Evolutionary conservation across 2,797 vertebrate genomes (phyloP).

Genomic region (Crenuchus spilurus): DNA sequence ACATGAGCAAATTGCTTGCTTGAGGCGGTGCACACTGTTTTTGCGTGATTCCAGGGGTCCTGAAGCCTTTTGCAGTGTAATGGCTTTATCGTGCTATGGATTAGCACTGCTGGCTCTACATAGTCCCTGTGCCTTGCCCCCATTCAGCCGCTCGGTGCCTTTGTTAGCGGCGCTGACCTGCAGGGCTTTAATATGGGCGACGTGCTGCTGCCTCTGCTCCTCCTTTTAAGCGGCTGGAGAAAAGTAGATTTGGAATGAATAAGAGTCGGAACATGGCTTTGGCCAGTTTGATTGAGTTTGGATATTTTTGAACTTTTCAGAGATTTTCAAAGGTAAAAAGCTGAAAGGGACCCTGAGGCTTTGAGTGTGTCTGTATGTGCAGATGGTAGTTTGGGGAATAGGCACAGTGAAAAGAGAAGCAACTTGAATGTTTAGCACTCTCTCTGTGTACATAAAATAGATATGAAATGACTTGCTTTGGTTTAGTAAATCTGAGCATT

Average conservation of each 20-base stretch:
- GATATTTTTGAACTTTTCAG: background rate
- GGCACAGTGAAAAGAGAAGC: background rate
- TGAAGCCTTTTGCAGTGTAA: constrained; percentile 65
- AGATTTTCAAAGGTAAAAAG: constrained; percentile 8
- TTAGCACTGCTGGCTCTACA: constrained; percentile 47
- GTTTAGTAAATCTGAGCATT: background rate
- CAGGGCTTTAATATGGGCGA: constrained; percentile 41
- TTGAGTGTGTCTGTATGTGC: constrained; percentile 4
- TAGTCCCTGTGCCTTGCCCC: constrained; percentile 24
- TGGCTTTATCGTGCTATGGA: constrained; percentile 61
- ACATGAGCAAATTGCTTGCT: constrained; percentile 68
- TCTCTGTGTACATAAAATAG: background rate
- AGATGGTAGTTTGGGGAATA: background rate
- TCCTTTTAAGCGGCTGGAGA: constrained; percentile 35
- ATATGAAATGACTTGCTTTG: background rate
- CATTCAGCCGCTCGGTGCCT: constrained; percentile 18
- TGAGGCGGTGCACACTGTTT: constrained; percentile 61
- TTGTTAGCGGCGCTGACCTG: constrained; percentile 41
- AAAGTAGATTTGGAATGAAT: constrained; percentile 41
- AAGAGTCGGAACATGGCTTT: constrained; percentile 13
- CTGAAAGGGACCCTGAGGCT: background rate
- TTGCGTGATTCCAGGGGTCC: constrained; percentile 63
- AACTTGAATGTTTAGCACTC: background rate
- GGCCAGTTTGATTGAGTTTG: constrained; percentile 11
- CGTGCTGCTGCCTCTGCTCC: constrained; percentile 16